Evolutionary conservation across 2,888 invertebrate genomes (phyloP).

Genomic region (Urechis unicinctus): DNA sequence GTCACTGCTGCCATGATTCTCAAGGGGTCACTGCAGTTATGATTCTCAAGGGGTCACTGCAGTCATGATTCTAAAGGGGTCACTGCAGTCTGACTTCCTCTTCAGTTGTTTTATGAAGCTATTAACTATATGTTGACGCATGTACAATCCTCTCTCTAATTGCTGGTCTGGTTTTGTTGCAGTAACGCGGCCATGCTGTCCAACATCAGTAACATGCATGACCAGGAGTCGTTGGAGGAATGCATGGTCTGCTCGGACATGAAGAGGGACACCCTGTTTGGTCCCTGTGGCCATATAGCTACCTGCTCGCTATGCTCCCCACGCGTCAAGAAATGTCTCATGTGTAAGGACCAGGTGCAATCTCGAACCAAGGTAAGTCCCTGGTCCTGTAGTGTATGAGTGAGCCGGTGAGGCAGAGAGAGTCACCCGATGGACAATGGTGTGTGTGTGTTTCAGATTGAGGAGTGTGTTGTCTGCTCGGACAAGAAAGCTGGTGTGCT

Average conservation of each 20-base stretch:
- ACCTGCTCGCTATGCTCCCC: slow-evolving; percentile 84
- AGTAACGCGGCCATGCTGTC: neutral
- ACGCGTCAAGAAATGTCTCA: slow-evolving; percentile 87
- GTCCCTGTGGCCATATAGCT: slow-evolving; percentile 66
- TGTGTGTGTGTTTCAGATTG: slow-evolving; percentile 60
- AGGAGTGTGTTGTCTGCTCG: slow-evolving; percentile 93
- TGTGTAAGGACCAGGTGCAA: slow-evolving; percentile 79
- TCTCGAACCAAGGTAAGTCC: slow-evolving; percentile 66
- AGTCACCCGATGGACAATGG: neutral
- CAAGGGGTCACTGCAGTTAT: too few relatives aligned
- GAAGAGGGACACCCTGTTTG: slow-evolving; percentile 70
- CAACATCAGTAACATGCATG: slow-evolving; percentile 1
- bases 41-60: too few relatives aligned
- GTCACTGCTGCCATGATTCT: too few relatives aligned
- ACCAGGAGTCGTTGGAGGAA: slow-evolving; percentile 65
- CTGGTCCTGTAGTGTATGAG: neutral
- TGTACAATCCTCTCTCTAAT: neutral
- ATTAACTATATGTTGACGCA: too few relatives aligned
- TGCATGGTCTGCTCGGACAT: slow-evolving; percentile 92
- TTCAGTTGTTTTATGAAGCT: too few relatives aligned
- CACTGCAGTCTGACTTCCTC: too few relatives aligned
- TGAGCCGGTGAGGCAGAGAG: neutral
- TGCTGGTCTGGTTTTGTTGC: too few relatives aligned
- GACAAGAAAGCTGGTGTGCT: slow-evolving; percentile 86
- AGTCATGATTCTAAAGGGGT: too few relatives aligned